Evolutionary conservation across 2,797 vertebrate species (phyloP).

Genomic region (Typhlichthys subterraneus): DNA sequence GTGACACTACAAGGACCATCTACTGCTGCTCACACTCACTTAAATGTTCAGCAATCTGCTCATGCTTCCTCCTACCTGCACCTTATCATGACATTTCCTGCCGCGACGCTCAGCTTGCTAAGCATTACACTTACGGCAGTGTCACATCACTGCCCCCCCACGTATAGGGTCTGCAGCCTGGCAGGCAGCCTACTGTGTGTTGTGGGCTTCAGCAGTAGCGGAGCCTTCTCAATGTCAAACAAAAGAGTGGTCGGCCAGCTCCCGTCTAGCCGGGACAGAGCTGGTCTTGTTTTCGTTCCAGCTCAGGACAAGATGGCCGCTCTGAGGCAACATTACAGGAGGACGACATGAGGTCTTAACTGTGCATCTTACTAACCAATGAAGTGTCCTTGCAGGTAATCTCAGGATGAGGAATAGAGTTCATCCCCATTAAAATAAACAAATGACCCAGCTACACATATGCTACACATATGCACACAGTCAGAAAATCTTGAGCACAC

Average conservation of each 20-base stretch:
- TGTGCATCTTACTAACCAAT: neutral
- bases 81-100: neutral
- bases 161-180: conserved; percentile 38
- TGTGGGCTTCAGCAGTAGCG: conserved; percentile 41
- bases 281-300: conserved; percentile 53
- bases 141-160: conserved; percentile 29
- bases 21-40: conserved; percentile 48
- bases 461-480: neutral
- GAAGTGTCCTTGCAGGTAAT: neutral
- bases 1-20: conserved; percentile 48
- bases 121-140: conserved; percentile 9
- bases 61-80: neutral
- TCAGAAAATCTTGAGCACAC: conserved; percentile 27
- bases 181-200: conserved; percentile 23
- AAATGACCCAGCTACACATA: neutral
- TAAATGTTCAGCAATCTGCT: conserved; percentile 15
- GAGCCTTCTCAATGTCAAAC: conserved; percentile 61
- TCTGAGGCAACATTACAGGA: neutral
- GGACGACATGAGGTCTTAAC: neutral
- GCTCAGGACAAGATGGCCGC: conserved; percentile 28
- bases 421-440: neutral
- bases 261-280: conserved; percentile 58
- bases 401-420: neutral
- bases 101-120: conserved; percentile 16
- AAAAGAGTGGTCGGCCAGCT: conserved; percentile 54